Percentiles rank a stretch among this genome's conserved stretches.
These are phyloP conservation scores for Cyanoderma ruficeps DNA, from an alignment of 2,113 vertebrate genomes.

Conservation along the genomic window DNA sequence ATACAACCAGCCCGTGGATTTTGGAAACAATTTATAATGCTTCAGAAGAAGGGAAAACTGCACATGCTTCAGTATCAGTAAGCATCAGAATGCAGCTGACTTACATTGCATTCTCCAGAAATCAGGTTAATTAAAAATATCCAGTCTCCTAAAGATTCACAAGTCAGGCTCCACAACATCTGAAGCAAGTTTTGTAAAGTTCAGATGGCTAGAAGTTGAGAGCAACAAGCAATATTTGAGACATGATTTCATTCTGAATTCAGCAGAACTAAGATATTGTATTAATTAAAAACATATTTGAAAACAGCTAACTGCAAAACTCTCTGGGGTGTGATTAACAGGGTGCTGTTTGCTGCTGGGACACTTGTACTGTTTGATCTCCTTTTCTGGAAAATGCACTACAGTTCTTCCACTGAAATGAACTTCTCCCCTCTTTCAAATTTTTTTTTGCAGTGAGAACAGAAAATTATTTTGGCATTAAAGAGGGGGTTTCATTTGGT, in stretches of 20 bases:
- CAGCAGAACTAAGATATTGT: neutral
- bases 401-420: neutral
- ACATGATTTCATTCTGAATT: neutral
- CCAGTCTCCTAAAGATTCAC: neutral
- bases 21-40: neutral
- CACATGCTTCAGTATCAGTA: neutral
- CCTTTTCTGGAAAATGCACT: neutral
- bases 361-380: neutral
- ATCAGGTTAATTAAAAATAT: neutral
- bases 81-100: neutral
- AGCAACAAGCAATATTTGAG: neutral
- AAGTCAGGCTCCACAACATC: neutral
- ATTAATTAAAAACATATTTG: neutral
- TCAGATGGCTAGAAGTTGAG: neutral
- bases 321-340: neutral
- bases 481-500: neutral
- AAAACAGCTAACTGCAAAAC: neutral
- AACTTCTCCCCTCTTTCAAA: neutral
- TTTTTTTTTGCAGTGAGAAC: neutral
- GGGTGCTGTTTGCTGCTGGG: neutral
- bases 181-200: neutral
- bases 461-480: neutral
- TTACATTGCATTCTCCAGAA: neutral
- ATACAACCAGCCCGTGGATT: rapidly evolving
- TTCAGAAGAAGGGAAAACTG: neutral